These are phyloP conservation scores for Rhinogobius similis DNA, from an alignment of 2,113 vertebrate genomes.

Conservation along the genomic window DNA sequence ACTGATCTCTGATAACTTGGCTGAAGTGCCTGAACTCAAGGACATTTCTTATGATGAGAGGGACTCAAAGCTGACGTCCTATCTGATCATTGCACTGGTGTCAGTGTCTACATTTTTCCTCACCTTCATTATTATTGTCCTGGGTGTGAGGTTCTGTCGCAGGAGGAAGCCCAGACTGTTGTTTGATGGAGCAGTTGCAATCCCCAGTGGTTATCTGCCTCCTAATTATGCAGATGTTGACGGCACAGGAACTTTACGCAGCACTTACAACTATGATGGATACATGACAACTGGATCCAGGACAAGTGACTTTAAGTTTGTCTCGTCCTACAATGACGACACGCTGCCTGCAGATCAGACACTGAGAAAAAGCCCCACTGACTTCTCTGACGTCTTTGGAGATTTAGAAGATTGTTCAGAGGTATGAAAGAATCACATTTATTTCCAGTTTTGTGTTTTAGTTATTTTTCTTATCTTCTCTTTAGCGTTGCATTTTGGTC, in stretches of 20 bases:
- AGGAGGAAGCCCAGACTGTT: slow-evolving; percentile 61
- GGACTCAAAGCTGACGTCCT: slow-evolving; percentile 62
- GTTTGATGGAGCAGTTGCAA: slow-evolving; percentile 66
- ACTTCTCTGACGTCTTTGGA: slow-evolving; percentile 38
- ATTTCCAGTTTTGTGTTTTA: too few relatives aligned
- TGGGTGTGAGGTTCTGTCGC: slow-evolving; percentile 70
- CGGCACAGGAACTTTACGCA: slow-evolving; percentile 62
- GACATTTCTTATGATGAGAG: slow-evolving; percentile 54
- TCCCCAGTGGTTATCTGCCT: slow-evolving; percentile 63
- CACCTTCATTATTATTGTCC: slow-evolving; percentile 53
- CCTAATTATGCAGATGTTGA: slow-evolving; percentile 70
- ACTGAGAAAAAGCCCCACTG: slow-evolving; percentile 36
- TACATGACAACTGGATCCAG: slow-evolving; percentile 64
- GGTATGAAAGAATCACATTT: neutral
- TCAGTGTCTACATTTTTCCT: slow-evolving; percentile 66
- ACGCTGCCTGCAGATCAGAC: slow-evolving; percentile 54
- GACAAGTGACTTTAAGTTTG: slow-evolving; percentile 70
- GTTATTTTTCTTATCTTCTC: too few relatives aligned
- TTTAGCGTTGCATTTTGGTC: too few relatives aligned
- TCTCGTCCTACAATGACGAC: slow-evolving; percentile 62
- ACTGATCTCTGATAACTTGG: slow-evolving; percentile 61
- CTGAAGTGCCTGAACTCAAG: slow-evolving; percentile 60
- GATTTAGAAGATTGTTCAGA: slow-evolving; percentile 3
- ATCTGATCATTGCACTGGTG: slow-evolving; percentile 68
- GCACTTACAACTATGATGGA: slow-evolving; percentile 64